Conservation (phyloP, 2,113 vertebrate species). For the Pseudorasbora parva region DNA sequence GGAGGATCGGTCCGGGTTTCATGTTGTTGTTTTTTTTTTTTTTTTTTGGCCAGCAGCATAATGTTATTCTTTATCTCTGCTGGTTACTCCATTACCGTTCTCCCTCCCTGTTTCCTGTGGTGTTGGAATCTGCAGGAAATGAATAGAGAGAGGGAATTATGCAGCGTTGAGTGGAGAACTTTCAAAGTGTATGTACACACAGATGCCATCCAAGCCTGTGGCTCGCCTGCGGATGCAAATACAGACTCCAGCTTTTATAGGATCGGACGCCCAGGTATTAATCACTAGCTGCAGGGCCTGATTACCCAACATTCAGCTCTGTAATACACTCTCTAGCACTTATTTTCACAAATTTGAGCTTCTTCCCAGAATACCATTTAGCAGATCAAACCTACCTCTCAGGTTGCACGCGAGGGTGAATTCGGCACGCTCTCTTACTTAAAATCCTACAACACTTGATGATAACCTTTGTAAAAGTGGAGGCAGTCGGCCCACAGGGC, state of each 20-base stretch:
- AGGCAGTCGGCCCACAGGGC: background rate
- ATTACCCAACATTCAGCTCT: slow-evolving; percentile 62
- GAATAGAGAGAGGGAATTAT: slow-evolving; percentile 51
- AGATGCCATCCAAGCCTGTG: slow-evolving; percentile 35
- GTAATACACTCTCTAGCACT: slow-evolving; percentile 52
- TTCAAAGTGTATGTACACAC: slow-evolving; percentile 65
- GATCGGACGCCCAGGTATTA: slow-evolving; percentile 63
- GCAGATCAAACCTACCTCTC: slow-evolving; percentile 8
- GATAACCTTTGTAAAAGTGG: background rate
- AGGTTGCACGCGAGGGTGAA: background rate
- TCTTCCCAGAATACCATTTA: slow-evolving; percentile 8
- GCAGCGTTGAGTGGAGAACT: slow-evolving; percentile 15
- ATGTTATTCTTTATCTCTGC: slow-evolving; percentile 42
- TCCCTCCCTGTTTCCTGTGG: slow-evolving; percentile 21
- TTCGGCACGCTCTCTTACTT: background rate
- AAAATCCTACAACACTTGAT: background rate
- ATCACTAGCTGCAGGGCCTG: slow-evolving; percentile 73
- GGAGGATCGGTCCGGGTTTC: background rate
- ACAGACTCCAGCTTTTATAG: slow-evolving; percentile 42
- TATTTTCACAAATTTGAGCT: slow-evolving; percentile 65
- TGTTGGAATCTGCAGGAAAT: slow-evolving; percentile 63
- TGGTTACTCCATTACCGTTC: background rate
- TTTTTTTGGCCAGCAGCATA: background rate
- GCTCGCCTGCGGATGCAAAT: slow-evolving; percentile 69
- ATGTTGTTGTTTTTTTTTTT: slow-evolving; percentile 44